Percentiles rank a stretch among this genome's conserved stretches.
These are phyloP conservation scores for Stenurella melanura DNA, from an alignment of 2,888 invertebrate species.

Conservation along the genomic window DNA sequence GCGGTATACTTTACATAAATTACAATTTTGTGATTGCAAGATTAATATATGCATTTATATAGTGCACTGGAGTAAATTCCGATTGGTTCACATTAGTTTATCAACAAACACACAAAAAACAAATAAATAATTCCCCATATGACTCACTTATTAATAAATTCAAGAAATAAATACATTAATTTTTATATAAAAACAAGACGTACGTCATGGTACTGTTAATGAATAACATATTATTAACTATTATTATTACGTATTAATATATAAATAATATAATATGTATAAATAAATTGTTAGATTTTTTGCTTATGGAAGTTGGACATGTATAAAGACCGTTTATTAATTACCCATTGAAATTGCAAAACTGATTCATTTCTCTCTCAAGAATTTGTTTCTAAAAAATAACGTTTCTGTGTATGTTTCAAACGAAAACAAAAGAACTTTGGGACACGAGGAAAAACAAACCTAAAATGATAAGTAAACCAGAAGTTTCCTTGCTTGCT, in stretches of 20 bases:
- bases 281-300: neutral
- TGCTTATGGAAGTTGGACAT: neutral
- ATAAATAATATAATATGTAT: neutral
- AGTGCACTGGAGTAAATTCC: neutral
- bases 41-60: conserved; percentile 21
- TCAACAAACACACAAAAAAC: conserved; percentile 12
- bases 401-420: too few relatives aligned
- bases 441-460: too few relatives aligned
- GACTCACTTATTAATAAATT: neutral
- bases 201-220: neutral
- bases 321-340: too few relatives aligned
- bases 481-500: too few relatives aligned
- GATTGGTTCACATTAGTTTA: conserved; percentile 1
- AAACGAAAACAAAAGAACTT: too few relatives aligned
- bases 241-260: neutral
- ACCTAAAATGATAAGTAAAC: too few relatives aligned
- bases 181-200: neutral
- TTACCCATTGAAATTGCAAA: too few relatives aligned
- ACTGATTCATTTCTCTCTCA: too few relatives aligned
- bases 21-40: neutral
- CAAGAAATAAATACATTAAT: neutral
- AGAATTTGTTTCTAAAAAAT: too few relatives aligned
- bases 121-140: neutral
- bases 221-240: neutral
- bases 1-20: conserved; percentile 30